Conservation (phyloP, 2,888 invertebrate genomes). For the Eurytoma adleriae region DNA sequence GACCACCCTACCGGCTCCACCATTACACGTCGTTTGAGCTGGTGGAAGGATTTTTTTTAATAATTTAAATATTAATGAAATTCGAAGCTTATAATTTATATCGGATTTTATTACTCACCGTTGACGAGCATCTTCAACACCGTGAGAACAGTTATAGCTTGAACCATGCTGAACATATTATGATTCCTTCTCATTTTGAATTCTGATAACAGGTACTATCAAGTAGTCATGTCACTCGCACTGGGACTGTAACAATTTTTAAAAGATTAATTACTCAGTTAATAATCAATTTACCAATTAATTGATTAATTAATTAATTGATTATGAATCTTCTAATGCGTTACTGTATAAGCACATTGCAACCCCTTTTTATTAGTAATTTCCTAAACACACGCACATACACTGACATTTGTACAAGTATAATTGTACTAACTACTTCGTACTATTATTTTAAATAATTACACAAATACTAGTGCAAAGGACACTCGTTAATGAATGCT, state of each 20-base stretch:
- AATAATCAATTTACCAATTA: background rate
- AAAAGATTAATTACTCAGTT: background rate
- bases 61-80: no score
- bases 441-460: no score
- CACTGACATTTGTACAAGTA: no score
- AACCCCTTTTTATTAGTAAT: no score
- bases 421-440: no score
- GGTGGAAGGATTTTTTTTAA: constrained; percentile 48
- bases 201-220: constrained; percentile 61
- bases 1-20: constrained; percentile 91
- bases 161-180: constrained; percentile 84
- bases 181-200: constrained; percentile 81
- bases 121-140: constrained; percentile 89
- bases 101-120: constrained; percentile 77
- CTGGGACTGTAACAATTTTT: constrained; percentile 55
- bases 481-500: background rate
- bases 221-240: constrained; percentile 71
- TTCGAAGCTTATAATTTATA: no score
- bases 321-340: background rate
- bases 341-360: no score
- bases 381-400: no score
- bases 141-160: constrained; percentile 90
- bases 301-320: background rate
- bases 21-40: constrained; percentile 95
- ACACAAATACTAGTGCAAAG: no score